Percentiles rank a stretch among this genome's conserved stretches.
phyloP scores from a whole-genome alignment of 2,113 vertebrate genomes.

The Loxodonta africana region DNA sequence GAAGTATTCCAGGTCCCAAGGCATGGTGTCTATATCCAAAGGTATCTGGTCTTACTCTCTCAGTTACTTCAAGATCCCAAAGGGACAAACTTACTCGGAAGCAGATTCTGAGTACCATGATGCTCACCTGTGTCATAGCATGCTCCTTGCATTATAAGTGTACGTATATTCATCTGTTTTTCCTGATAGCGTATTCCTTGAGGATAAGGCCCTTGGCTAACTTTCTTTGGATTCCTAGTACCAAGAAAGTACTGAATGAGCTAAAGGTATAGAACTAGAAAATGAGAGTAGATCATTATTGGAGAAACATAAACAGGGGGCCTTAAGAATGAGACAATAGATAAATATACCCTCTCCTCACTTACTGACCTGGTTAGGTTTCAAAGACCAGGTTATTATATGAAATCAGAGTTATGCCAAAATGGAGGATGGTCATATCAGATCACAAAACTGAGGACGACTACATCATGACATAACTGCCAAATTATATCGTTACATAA shows the following conservation, averaged over 20 bases:
- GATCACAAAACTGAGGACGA: too few species aligned
- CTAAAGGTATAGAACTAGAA: not conserved
- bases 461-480: too few species aligned
- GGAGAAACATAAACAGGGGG: not conserved
- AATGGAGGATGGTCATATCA: too few species aligned
- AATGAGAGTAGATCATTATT: not conserved
- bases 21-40: not conserved
- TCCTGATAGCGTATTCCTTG: not conserved
- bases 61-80: not conserved
- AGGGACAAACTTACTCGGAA: not conserved
- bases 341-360: not conserved
- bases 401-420: too few species aligned
- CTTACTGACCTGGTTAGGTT: too few species aligned
- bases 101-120: not conserved
- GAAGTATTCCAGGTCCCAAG: not conserved
- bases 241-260: not conserved
- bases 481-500: too few species aligned
- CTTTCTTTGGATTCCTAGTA: not conserved
- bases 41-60: not conserved
- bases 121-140: not conserved
- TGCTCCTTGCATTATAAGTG: not conserved
- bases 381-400: too few species aligned
- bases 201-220: not conserved
- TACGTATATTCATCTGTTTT: not conserved
- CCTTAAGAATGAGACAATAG: not conserved